A percentile compares a stretch with the other conserved stretches of the same genome.
phyloP scores from a whole-genome alignment of 2,797 vertebrate species.

The Okamejei kenojei region DNA sequence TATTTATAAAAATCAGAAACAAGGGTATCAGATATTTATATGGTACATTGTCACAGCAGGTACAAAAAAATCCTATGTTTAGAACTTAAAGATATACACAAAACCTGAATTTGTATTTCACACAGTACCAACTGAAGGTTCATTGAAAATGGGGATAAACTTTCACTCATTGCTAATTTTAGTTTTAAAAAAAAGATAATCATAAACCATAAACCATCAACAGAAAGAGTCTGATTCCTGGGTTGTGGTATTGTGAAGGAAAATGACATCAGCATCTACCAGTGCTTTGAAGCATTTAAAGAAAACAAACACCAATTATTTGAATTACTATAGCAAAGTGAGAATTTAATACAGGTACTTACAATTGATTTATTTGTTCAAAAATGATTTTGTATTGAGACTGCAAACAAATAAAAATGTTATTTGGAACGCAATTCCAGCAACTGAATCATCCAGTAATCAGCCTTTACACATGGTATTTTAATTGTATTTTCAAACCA shows the following conservation, averaged over 20 bases:
- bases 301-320: not conserved
- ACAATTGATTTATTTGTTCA: not conserved
- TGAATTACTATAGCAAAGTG: conserved; percentile 8
- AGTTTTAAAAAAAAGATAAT: not conserved
- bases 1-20: not conserved
- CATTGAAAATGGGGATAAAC: not conserved
- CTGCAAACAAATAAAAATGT: not conserved
- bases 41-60: not conserved
- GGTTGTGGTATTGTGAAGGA: not conserved
- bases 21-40: not conserved
- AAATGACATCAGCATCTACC: not conserved
- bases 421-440: not conserved
- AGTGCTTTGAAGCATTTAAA: not conserved
- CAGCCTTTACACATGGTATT: not conserved
- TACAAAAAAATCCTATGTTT: not conserved
- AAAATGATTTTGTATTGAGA: not conserved
- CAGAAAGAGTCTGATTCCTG: not conserved
- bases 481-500: conserved; percentile 6
- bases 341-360: not conserved
- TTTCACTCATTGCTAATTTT: not conserved
- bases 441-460: conserved; percentile 10
- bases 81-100: not conserved
- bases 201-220: not conserved
- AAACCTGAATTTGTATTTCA: not conserved
- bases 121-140: not conserved